Evolutionary conservation across 2,888 invertebrate species (phyloP).

Genomic region (Meiosimyza platycephala): DNA sequence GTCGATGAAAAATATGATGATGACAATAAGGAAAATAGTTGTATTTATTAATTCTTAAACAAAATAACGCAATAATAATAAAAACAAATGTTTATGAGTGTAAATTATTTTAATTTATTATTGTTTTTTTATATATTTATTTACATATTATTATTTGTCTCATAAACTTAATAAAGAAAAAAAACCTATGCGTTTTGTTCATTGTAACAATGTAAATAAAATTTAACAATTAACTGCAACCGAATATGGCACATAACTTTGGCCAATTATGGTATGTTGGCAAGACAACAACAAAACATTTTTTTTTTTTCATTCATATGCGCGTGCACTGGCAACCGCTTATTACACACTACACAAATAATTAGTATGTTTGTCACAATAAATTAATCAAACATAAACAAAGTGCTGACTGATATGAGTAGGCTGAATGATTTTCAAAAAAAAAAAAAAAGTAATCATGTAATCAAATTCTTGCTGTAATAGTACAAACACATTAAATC

Average conservation of each 20-base stretch:
- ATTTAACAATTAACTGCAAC: neutral
- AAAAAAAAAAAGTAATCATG: too few relatives aligned
- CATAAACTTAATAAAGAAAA: too few relatives aligned
- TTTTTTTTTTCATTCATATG: neutral
- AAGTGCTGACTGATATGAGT: too few relatives aligned
- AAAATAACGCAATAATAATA: neutral
- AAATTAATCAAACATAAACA: conserved; percentile 5
- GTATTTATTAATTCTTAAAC: neutral
- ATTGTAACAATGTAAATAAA: neutral
- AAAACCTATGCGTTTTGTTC: neutral
- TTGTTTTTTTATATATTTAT: too few relatives aligned
- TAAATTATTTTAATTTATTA: too few relatives aligned
- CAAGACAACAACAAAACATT: neutral
- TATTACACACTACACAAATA: conserved; percentile 16
- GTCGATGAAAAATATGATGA: neutral
- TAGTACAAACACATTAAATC: too few relatives aligned
- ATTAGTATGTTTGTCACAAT: conserved; percentile 10
- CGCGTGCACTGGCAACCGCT: neutral
- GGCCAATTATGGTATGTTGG: neutral
- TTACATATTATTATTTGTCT: too few relatives aligned
- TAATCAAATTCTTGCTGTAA: too few relatives aligned
- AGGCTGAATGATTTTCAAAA: too few relatives aligned
- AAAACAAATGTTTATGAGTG: too few relatives aligned
- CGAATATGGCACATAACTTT: conserved; percentile 19
- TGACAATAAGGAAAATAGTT: neutral